These are phyloP conservation scores for Aplysina aerophoba DNA, from an alignment of 37 sponge, comb jelly and placozoan species.

Conservation along the genomic window DNA sequence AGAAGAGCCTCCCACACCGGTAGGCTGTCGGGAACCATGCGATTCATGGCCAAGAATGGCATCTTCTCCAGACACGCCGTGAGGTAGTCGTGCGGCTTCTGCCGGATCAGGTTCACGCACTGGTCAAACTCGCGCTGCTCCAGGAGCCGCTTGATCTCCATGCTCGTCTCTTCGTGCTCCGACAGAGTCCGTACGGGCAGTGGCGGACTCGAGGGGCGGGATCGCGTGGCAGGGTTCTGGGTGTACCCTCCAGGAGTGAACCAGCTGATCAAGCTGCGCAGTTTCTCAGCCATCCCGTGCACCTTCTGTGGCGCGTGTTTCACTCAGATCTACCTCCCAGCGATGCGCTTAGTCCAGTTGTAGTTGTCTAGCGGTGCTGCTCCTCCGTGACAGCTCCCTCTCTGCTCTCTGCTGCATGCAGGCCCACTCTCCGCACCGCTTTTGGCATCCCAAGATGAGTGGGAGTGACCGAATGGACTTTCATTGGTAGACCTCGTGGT, in stretches of 20 bases:
- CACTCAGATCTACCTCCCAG: too few relatives aligned
- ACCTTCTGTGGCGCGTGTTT: too few relatives aligned
- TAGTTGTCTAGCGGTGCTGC: too few relatives aligned
- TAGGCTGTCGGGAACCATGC: constrained; percentile 53
- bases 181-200: background rate
- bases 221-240: background rate
- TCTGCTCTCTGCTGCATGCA: background rate
- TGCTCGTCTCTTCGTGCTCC: constrained; percentile 48
- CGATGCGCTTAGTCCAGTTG: too few relatives aligned
- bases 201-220: background rate
- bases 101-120: constrained; percentile 45
- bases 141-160: constrained; percentile 52
- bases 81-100: constrained; percentile 48
- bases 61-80: constrained; percentile 63
- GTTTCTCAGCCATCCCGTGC: background rate
- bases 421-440: background rate
- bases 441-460: background rate
- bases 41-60: constrained; percentile 67
- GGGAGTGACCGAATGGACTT: background rate
- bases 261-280: background rate
- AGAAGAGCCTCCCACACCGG: constrained; percentile 79
- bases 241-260: background rate
- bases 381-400: too few relatives aligned
- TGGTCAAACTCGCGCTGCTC: constrained; percentile 50
- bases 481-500: too few relatives aligned